phyloP scores from a whole-genome alignment of 2,888 invertebrate species.

The Ametastegia equiseti region DNA sequence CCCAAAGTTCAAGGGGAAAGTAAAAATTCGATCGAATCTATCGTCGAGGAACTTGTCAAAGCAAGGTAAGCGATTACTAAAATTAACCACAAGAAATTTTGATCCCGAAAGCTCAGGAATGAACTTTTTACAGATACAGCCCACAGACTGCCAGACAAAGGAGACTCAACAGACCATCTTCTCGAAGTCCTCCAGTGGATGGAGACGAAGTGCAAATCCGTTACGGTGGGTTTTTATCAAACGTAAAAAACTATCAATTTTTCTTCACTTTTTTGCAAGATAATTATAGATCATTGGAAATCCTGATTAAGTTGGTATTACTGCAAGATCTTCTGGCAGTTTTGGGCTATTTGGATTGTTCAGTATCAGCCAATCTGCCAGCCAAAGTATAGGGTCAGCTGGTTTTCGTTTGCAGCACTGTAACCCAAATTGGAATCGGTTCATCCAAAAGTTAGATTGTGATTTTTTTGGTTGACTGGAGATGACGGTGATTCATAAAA shows the following conservation, averaged over 20 bases:
- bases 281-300: background rate
- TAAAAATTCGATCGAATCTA: slow-evolving; percentile 52
- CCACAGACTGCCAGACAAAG: slow-evolving; percentile 56
- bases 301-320: slow-evolving; percentile 15
- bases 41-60: slow-evolving; percentile 64
- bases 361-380: slow-evolving; percentile 86
- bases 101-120: background rate
- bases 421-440: background rate
- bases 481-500: no score
- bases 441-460: background rate
- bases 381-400: slow-evolving; percentile 86
- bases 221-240: slow-evolving; percentile 25
- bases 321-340: slow-evolving; percentile 55
- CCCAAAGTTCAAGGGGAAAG: slow-evolving; percentile 28
- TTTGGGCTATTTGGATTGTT: slow-evolving; percentile 88
- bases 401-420: slow-evolving; percentile 85
- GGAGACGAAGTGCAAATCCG: background rate
- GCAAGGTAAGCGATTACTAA: slow-evolving; percentile 62
- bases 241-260: background rate
- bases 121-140: slow-evolving; percentile 58
- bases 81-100: background rate
- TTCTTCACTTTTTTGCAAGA: background rate
- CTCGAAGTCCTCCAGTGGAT: slow-evolving; percentile 48
- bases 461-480: no score
- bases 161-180: slow-evolving; percentile 52